Evolutionary conservation across 2,797 vertebrate genomes (phyloP), one percentile per base, ranked within the genome.

Genomic region (Taeniopygia guttata): DNA sequence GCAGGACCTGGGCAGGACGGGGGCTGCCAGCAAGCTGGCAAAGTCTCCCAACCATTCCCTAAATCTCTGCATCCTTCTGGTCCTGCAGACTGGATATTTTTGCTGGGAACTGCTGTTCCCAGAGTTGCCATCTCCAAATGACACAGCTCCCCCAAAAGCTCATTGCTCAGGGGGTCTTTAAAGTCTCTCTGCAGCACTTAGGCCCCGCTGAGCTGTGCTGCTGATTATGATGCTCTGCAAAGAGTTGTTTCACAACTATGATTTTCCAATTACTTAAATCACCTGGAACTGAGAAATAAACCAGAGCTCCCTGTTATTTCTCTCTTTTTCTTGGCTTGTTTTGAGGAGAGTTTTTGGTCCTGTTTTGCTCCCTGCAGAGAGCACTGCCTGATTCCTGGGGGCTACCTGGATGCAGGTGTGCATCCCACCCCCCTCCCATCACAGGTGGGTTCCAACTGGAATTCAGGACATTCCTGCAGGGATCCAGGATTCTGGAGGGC

Each of bases 191-290:
- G 84, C 90, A 30, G 81, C 70, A 16, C 81, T 89, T 6, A 17
- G 49, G 63, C 78, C 89, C 94, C 2, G 84, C 94, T 92, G 94
- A 66, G 95, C 30, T 27, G 36, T 4, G 40, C 17, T 51, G 78
- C 78, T 94, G 92, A 96, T 96, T 69, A 90, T 72, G 93, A 90
- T 96, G 92, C 89, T 96, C 94, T 63, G 81, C 75, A 45, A 93
- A 92, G 84, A 63, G 55, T 27, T 89, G 94, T 87, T 89, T 92
- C 94, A 95, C 78, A 82, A 90, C 95, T 93, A 74, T 96, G 95
- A 92, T 96, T 95, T 96, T 96, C 91, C 92, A 95, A 94, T 96
- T 96, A 96, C 92, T 89, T 79, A 90, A 94, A 96, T 96, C 91
- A 95, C 94, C 94, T 95, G 92, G 95, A 96, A 94, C 95, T 66